Evolutionary conservation across 2,888 invertebrate genomes (phyloP), one percentile per base, ranked within the genome.

Genomic region (Tiliacea citrago): DNA sequence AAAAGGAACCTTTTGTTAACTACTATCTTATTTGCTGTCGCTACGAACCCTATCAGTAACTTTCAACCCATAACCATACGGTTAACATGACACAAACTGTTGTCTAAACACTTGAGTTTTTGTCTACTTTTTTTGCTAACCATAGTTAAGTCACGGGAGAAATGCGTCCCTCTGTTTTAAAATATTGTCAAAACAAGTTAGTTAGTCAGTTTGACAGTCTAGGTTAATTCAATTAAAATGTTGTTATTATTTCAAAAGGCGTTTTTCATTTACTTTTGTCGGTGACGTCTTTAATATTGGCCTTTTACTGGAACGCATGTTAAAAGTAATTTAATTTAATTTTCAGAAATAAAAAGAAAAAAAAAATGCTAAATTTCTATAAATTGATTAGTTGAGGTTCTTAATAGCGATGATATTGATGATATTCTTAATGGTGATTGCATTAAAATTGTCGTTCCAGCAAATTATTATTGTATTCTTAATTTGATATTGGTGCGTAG

Each of bases 21-120:
- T 16, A 16, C 29, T 51, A 57, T 61, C 35, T 62, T 75, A 51
- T 73, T 53, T 72, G 55, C 74, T 63, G 47, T 60, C 83, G 29
- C 24, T 82, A 75, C 74, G 10, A 75, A 85, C 72, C 82, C 68
- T 74, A 82, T 86, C 77, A 71, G 81, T 83, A 79, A 67, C 77
- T 70, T 63, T 72, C 45, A 74, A 72, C 70, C 81, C 70, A 79
- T 72, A 77, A 75, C 71, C 16, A 55, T 73, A 71, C 55, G 68
- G 73, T 79, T 79, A 77, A 84, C 86, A 84, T 82, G 85, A 82
- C 85, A 79, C 68, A 71, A 76, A 72, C 79, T 74, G 73, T 77
- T 77, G 72, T 74, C 53, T 60, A 82, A 86, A 85, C 75, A 86
- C 77, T 71, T 62, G 49, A 69, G 53, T 86, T 86, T 85, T 85